Evolutionary conservation across 2,797 vertebrate genomes (phyloP), one percentile per base, ranked within the genome.

Genomic region (Benthosema pterotum): DNA sequence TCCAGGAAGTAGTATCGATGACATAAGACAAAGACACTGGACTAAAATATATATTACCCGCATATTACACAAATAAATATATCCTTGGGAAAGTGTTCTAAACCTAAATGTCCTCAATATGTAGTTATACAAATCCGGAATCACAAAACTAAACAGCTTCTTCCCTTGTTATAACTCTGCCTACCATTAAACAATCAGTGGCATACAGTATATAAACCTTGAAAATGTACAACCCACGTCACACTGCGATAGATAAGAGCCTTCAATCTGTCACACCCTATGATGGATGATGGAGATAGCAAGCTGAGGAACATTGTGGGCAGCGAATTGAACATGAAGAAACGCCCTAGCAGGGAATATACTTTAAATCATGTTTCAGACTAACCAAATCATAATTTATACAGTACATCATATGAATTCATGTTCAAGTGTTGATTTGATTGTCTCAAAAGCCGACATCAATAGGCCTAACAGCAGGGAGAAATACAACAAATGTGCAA

Each of bases 111-210:
- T n/a, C n/a, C n/a, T n/a, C n/a, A n/a, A n/a, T n/a, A n/a, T n/a
- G n/a, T n/a, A n/a, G n/a, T n/a, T 38, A 38, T 38, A 38, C 32
- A 2, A 38, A 38, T 38, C 32, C 32, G 11, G 32, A 38, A 38
- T 38, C 32, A 38, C 32, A 9, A 38, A 38, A 38, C 32, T 69
- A 76, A 77, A 82, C 42, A 46, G 46, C 59, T 11, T n/a, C 48
- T 57, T 75, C 50, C 42, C 19, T 45, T 3, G 52, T 57, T 63
- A 59, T 60, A 67, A 59, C 55, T 81, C 32, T 38, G 32, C 32
- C 32, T 38, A 65, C 71, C 70, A 74, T 69, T 67, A 71, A 60
- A 70, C 69, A 62, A 65, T 79, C 56, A 45, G 46, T 61, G 62
- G 63, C 48, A 60, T n/a, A n/a, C n/a, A n/a, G n/a, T n/a, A n/a